Evolutionary conservation across 1,140 invertebrate genomes (phyloP).

Genomic region (Vollenhovia emeryi): DNA sequence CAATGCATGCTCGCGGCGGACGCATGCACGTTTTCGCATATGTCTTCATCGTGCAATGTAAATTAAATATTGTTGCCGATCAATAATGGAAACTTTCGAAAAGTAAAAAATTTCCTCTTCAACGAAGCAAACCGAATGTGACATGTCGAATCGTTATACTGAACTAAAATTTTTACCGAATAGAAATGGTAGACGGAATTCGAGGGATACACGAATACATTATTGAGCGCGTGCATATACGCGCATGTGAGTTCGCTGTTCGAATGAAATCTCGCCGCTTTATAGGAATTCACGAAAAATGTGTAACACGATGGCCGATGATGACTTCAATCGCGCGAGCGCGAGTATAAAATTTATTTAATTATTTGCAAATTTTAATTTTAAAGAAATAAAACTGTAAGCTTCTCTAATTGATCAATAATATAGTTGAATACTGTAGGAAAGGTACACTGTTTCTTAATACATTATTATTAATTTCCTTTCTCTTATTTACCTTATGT

Average conservation of each 20-base stretch:
- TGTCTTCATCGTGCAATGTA: not conserved
- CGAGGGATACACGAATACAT: constrained; percentile 17
- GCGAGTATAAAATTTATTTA: not conserved
- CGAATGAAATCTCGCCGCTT: not conserved
- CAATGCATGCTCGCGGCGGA: not conserved
- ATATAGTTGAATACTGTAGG: too few species aligned
- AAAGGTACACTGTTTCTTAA: too few species aligned
- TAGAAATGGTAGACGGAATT: not conserved
- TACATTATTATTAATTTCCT: too few species aligned
- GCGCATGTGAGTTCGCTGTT: not conserved
- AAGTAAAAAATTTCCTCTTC: not conserved
- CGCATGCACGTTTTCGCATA: not conserved
- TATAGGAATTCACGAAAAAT: not conserved
- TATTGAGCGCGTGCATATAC: not conserved
- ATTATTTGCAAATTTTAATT: too few species aligned
- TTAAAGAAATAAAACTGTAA: too few species aligned
- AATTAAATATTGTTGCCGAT: not conserved
- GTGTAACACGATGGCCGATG: not conserved
- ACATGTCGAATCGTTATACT: not conserved
- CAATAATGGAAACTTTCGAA: not conserved
- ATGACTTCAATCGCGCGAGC: not conserved
- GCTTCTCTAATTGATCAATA: too few species aligned
- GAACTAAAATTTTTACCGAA: constrained; percentile 26
- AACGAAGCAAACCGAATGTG: not conserved
- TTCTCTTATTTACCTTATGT: too few species aligned